These are phyloP conservation scores for Hoplias malabaricus DNA, from an alignment of 2,113 vertebrate species.

Conservation along the genomic window DNA sequence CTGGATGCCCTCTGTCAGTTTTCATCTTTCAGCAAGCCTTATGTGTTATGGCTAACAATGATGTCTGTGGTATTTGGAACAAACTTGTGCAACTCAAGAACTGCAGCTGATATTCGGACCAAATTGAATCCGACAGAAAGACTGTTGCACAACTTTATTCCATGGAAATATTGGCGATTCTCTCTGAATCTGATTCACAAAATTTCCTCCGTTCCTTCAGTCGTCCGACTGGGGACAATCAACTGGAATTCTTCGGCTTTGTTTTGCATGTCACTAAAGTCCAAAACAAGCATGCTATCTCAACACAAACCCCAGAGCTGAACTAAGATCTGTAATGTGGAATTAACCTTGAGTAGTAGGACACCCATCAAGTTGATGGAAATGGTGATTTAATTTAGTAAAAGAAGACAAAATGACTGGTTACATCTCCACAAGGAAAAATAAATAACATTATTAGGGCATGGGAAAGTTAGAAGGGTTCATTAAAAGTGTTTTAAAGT, in stretches of 20 bases:
- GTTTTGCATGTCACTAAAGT: not conserved
- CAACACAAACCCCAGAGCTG: not conserved
- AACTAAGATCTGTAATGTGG: not conserved
- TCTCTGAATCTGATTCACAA: not conserved
- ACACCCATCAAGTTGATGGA: too few species aligned
- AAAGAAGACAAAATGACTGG: too few species aligned
- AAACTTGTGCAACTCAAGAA: slow-evolving; percentile 15
- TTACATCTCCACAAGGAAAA: too few species aligned
- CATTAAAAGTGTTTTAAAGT: too few species aligned
- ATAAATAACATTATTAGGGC: too few species aligned
- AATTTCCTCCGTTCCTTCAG: too few species aligned
- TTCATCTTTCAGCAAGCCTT: not conserved
- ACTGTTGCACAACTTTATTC: slow-evolving; percentile 32
- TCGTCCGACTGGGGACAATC: not conserved
- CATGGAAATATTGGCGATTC: not conserved
- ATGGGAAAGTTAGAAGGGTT: too few species aligned
- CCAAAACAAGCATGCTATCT: not conserved
- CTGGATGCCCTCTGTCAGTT: not conserved
- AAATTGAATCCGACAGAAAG: not conserved
- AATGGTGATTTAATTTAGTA: too few species aligned
- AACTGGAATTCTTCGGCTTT: not conserved
- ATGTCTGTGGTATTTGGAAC: not conserved
- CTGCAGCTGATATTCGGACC: not conserved
- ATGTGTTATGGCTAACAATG: not conserved
- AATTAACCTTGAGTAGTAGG: too few species aligned